Conservation (phyloP, 2,797 vertebrate genomes). For the Catamblyrhynchus diadema region DNA sequence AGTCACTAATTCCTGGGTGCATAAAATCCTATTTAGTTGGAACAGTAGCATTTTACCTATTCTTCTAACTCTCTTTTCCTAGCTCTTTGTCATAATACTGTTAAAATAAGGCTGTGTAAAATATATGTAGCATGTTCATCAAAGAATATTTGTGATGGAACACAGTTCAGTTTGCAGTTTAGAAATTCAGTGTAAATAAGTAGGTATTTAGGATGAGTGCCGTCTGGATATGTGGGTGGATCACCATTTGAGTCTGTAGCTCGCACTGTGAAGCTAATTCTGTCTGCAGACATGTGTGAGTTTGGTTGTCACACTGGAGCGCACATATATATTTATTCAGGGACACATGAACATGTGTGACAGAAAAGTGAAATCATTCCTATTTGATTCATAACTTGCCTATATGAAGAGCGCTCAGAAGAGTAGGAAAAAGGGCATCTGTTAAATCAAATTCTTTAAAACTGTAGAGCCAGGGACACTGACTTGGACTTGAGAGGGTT, state of each 20-base stretch:
- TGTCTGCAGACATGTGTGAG: neutral
- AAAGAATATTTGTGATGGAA: neutral
- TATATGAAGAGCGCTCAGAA: neutral
- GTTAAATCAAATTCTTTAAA: neutral
- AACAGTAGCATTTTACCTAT: neutral
- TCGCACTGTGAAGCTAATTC: neutral
- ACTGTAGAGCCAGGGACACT: neutral
- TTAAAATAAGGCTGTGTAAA: neutral
- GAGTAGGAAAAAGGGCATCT: neutral
- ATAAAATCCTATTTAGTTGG: neutral
- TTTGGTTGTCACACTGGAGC: neutral
- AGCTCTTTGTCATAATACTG: neutral
- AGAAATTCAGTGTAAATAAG: neutral
- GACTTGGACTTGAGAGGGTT: neutral
- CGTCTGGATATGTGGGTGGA: neutral
- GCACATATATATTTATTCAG: neutral
- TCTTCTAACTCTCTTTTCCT: neutral
- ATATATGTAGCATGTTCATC: neutral
- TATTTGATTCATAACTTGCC: neutral
- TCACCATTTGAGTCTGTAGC: neutral
- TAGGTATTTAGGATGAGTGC: neutral
- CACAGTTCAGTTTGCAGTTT: neutral
- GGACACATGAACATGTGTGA: fast-evolving
- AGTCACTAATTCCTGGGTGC: neutral
- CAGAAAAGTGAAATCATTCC: neutral